Base-by-base conservation (phyloP, 2,113 vertebrate species). In the Sciurus niger region DNA sequence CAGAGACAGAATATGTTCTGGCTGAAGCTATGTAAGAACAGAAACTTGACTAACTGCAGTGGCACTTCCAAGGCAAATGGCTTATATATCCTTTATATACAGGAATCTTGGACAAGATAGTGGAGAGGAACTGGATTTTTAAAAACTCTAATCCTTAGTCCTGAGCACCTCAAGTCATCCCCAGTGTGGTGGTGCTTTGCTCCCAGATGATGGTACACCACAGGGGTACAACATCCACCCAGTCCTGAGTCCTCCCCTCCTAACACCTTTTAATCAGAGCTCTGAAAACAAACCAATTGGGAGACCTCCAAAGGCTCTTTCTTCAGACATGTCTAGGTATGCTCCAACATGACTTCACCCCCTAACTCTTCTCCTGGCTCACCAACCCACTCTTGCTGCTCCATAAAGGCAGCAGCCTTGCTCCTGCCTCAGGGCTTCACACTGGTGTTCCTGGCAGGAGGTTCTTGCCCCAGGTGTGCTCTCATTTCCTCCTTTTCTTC, bases 271-370 rank as follows among this genome's bases (percentile, higher is more conserved):
- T 53, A 88, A 32, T 95, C 9, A 14, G 2, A 84, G 16, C 30
- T 89, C 34, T 83, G 86, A 34, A 85, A 92, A 46, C n/a, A 77
- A 93, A 84, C 28, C 32, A 55, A 46, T 25, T 87, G 20, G 30
- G 20, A 67, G 6, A 32, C 68, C 74, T 67, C 51, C 46, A 43
- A 80, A 88, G 67, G 17, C 43, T 63, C 14, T 87, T 87, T 65
- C 65, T 55, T 92, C 32, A 79, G 25, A 40, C 3, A 30, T 90
- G 60, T 25, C 60, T 22, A 46, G 43, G 65, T 58, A 18, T 2
- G 13, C 34, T 73, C 40, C 55, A 20, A 18, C 2, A 1, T 28
- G 32, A 86, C 78, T 32, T 85, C 40, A 10, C 17, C 20, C n/a
- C 37, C 1, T 4, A 4, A 4, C 25, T 12, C 18, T 32, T 70